Base-by-base conservation (phyloP, 2,797 vertebrate species). In the Anniella stebbinsi region DNA sequence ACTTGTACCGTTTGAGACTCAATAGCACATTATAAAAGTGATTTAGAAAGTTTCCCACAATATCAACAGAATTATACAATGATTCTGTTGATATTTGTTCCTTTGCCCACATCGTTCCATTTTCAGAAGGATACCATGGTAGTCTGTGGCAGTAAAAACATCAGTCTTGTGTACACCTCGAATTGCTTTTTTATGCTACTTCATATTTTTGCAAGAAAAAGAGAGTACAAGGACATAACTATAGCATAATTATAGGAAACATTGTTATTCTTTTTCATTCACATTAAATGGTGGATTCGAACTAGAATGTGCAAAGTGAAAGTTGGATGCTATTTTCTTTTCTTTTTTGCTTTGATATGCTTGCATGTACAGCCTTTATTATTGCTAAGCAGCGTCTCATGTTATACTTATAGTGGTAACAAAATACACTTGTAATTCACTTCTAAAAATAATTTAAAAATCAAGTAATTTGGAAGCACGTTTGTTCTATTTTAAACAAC, bases 401-500 rank as follows among this genome's bases (percentile, higher is more conserved):
- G 5, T 10, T 36, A 13, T 81, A n/a, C 25, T 30, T 81, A 28
- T 12, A 81, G 54, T 66, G 33, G 4, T 63, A 7, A 80, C 30
- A 48, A 13, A 89, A 84, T 84, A 21, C 4, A 33, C 36, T 80
- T 60, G 9, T 76, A 83, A 69, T 86, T 60, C 63, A 12, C 54
- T 66, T 82, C 17, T 80, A 54, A 80, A 48, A 28, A 84, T 84
- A 36, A 45, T 45, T 45, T 6, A 48, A 21, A n/a, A 28, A 10
- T 81, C 30, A 87, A 81, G 30, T 57, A 60, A 60, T 3, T 8
- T 89, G 6, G 28, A 89, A 75, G 10, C 18, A 63, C 21, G 11
- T 90, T 81, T 66, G 15, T 54, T 75, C 21, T 73, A 36, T 80
- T 86, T 80, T 90, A 76, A 69, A 51, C 23, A 86, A 66, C 23